phyloP scores from a whole-genome alignment of 2,113 vertebrate species.

The Corythoichthys haematopterus region DNA sequence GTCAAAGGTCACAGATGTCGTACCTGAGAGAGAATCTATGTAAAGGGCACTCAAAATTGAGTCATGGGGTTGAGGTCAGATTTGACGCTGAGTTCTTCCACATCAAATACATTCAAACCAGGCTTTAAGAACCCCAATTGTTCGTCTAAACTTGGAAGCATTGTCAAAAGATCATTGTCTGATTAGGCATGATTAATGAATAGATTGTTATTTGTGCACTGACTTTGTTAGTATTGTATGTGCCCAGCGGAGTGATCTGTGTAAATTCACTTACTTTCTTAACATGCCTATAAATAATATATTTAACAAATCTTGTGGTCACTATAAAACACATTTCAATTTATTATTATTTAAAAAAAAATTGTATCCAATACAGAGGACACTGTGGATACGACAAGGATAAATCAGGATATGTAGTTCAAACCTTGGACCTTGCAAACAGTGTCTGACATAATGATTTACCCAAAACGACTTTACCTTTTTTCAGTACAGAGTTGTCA shows the following conservation, averaged over 20 bases:
- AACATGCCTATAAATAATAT: slow-evolving; percentile 4
- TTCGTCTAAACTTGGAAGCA: neutral
- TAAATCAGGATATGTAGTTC: neutral
- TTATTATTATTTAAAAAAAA: too few relatives aligned
- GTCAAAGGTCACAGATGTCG: neutral
- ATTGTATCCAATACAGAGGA: too few relatives aligned
- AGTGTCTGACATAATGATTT: neutral
- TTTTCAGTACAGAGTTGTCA: neutral
- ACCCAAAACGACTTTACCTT: neutral
- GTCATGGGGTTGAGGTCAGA: neutral
- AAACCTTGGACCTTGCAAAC: neutral
- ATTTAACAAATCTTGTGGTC: slow-evolving; percentile 2
- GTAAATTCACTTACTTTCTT: slow-evolving; percentile 27
- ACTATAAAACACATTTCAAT: slow-evolving; percentile 1
- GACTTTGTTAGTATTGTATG: slow-evolving; percentile 3
- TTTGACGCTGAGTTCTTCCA: neutral
- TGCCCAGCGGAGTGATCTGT: neutral
- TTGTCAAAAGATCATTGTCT: neutral
- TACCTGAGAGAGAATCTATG: neutral
- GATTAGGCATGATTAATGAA: neutral
- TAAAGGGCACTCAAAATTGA: neutral
- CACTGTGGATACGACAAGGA: neutral
- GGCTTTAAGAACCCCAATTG: neutral
- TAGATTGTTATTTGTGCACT: neutral
- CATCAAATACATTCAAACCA: neutral